These are phyloP conservation scores for Gallinago solitaria DNA, from an alignment of 2,797 vertebrate genomes.

Conservation along the genomic window DNA sequence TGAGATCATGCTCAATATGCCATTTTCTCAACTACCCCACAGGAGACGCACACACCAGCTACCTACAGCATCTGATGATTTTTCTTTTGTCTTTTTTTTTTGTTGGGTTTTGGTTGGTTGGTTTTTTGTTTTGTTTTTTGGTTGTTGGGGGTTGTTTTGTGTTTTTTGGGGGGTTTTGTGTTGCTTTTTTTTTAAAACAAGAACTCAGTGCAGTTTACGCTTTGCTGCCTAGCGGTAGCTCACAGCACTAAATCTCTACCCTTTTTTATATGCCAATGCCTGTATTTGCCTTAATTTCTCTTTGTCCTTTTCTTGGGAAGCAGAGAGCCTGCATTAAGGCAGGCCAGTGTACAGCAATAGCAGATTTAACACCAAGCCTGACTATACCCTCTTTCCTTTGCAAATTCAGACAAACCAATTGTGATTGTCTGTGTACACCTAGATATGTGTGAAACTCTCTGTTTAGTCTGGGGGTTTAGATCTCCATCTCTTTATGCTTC, in stretches of 20 bases:
- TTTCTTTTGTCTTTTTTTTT: not conserved
- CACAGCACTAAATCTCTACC: not conserved
- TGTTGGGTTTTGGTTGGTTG: not conserved
- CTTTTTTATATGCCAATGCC: not conserved
- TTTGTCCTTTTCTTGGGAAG: not conserved
- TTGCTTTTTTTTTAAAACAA: not conserved
- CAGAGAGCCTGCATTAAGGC: not conserved
- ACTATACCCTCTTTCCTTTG: not conserved
- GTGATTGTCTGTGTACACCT: not conserved
- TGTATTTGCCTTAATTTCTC: not conserved
- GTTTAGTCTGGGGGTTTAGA: not conserved
- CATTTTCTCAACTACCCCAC: accelerated
- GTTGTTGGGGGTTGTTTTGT: too few species aligned
- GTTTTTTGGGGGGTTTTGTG: too few species aligned
- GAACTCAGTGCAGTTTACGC: not conserved
- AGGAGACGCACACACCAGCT: accelerated
- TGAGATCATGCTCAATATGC: too few species aligned
- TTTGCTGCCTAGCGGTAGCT: not conserved
- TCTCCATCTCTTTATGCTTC: not conserved
- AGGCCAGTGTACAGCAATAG: not conserved
- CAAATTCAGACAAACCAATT: not conserved
- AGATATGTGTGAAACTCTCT: not conserved
- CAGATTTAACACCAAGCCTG: not conserved
- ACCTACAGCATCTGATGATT: accelerated
- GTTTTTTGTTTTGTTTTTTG: not conserved